Evolutionary conservation across 2,113 vertebrate genomes (phyloP).

Genomic region (Prolemur simus): DNA sequence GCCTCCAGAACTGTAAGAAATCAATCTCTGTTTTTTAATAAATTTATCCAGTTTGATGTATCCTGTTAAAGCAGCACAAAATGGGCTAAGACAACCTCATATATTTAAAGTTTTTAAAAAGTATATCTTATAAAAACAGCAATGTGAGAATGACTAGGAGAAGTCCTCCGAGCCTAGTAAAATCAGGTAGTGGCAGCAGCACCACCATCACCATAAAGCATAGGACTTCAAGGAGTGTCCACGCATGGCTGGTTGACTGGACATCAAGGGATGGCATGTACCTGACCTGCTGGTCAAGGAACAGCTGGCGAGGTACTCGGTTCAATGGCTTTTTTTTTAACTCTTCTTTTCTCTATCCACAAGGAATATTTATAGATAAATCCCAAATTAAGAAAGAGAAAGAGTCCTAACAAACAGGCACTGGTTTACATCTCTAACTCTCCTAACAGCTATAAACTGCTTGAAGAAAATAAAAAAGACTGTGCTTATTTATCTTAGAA

Average conservation of each 20-base stretch:
- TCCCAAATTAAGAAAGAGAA: not conserved
- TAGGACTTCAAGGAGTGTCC: too few species aligned
- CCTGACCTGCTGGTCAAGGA: not conserved
- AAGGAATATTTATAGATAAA: not conserved
- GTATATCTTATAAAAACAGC: not conserved
- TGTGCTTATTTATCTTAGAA: not conserved
- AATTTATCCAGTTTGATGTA: not conserved
- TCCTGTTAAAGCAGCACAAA: not conserved
- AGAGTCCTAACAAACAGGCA: not conserved
- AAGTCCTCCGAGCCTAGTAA: not conserved
- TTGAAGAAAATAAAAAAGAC: not conserved
- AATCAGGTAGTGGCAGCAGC: not conserved
- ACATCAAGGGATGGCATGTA: not conserved
- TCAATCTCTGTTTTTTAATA: not conserved
- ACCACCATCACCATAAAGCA: not conserved
- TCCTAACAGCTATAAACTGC: not conserved
- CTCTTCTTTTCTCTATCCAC: not conserved
- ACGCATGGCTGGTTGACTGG: not conserved
- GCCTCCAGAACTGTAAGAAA: not conserved
- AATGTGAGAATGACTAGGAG: not conserved
- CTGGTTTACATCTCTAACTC: not conserved
- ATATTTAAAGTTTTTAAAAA: not conserved
- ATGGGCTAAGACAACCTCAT: not conserved
- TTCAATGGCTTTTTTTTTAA: not conserved
- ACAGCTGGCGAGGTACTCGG: not conserved